A percentile compares a stretch with the other conserved stretches of the same genome.
Evolutionary conservation across 1,140 invertebrate species (phyloP).

Genomic region (Helicorthomorpha holstii): DNA sequence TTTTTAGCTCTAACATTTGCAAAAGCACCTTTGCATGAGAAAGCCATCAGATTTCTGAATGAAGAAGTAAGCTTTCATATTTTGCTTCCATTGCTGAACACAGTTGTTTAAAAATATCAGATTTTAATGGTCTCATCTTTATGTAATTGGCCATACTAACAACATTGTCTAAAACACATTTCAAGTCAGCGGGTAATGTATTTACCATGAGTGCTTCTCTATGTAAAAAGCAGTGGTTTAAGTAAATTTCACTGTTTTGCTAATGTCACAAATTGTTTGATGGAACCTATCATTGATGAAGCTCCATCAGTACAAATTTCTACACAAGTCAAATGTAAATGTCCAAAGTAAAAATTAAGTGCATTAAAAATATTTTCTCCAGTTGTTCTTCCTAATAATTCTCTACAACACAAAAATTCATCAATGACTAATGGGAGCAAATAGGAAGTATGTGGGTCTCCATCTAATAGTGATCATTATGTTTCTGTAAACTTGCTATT

Average conservation of each 20-base stretch:
- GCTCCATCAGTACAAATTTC: conserved; percentile 1
- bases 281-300: background rate
- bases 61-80: conserved; percentile 2
- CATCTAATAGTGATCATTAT: no score
- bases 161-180: background rate
- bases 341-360: background rate
- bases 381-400: background rate
- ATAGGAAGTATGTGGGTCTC: no score
- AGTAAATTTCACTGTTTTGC: conserved; percentile 2
- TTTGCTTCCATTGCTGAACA: conserved; percentile 7
- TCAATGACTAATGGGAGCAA: no score
- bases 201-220: conserved; percentile 5
- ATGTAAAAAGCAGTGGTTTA: conserved; percentile 7
- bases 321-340: conserved; percentile 2
- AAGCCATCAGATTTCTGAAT: conserved; percentile 6
- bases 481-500: no score
- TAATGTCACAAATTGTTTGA: background rate
- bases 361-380: background rate
- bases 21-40: conserved; percentile 2
- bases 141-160: conserved; percentile 6
- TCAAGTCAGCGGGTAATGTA: background rate
- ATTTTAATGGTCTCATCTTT: conserved; percentile 3
- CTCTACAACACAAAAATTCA: conserved; percentile 9
- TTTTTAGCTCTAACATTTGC: conserved; percentile 3
- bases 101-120: conserved; percentile 5